Percentiles rank a stretch among this genome's conserved stretches.
These are phyloP conservation scores for Peromyscus melanophrys DNA, from an alignment of 2,797 vertebrate genomes.

Conservation along the genomic window DNA sequence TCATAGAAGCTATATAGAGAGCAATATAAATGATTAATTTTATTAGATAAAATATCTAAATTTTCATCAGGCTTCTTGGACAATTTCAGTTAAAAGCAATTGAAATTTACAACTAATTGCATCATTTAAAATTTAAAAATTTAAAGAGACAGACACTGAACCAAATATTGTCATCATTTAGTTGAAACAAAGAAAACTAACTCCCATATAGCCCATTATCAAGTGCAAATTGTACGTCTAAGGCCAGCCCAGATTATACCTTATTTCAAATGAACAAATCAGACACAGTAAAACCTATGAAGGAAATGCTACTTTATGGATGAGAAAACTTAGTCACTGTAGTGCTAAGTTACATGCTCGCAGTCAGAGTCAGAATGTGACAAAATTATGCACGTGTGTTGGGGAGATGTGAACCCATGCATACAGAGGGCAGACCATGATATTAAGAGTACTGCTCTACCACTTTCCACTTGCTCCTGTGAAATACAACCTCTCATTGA, in stretches of 20 bases:
- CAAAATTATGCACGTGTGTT: neutral
- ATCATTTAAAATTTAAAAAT: slow-evolving; percentile 28
- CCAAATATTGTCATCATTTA: neutral
- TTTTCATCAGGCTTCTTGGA: neutral
- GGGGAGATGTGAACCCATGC: neutral
- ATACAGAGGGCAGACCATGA: neutral
- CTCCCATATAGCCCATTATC: neutral
- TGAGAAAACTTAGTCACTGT: neutral
- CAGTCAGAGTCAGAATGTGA: neutral
- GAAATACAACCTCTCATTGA: neutral
- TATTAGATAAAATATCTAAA: slow-evolving; percentile 16
- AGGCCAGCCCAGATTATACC: neutral
- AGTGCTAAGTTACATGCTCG: neutral
- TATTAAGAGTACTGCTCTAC: neutral
- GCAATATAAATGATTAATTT: neutral
- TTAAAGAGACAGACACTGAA: neutral
- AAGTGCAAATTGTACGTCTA: neutral
- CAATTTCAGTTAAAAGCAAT: slow-evolving; percentile 52
- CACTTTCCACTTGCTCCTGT: neutral
- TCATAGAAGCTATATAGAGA: neutral
- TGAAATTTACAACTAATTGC: slow-evolving; percentile 17
- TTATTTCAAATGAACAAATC: neutral
- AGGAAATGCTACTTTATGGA: neutral
- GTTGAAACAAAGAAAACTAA: neutral
- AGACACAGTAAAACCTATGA: neutral